Base-by-base conservation (phyloP, 1,140 invertebrate genomes). In the Platyscapa corneri region DNA sequence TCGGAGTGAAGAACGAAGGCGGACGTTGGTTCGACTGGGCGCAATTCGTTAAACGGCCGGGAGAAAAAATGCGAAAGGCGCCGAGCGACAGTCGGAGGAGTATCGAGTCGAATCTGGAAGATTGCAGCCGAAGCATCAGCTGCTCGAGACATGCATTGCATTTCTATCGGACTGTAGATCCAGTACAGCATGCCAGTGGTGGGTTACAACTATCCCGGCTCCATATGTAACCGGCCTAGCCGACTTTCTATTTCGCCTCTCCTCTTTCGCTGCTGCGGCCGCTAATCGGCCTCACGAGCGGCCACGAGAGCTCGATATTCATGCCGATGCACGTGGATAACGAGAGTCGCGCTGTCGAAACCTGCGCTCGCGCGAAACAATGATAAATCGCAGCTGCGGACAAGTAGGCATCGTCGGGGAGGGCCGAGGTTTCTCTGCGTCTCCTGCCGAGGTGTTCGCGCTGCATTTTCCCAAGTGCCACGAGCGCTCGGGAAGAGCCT, bases 241-340 rank as follows among this genome's bases (percentile, higher is more conserved):
- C 80, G 27, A 86, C 85, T 86, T 86, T 86, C 85, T 86, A 83
- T 86, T 86, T 80, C 76, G n/a, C 67, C 34, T 83, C 81, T 77
- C 79, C 79, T 82, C 84, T 77, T 53, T 82, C 30, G 34, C 56
- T 20, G 27, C 16, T 30, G 6, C 27, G 27, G 27, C 20, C 14
- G 56, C 67, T 82, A 82, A 82, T 85, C 79, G 56, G 30, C 56
- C 32, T 27, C 70, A 46, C 70, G n/a, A 12, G 37, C 14, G 39
- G n/a, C 56, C 60, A 49, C 20, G 37, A 77, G 75, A 77, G n/a
- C 18, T 49, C 37, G 46, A 65, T 75, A 81, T 75, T 85, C 64
- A 64, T 81, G 46, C 34, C 34, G 65, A 84, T 79, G 46, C 49
- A 79, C 37, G 49, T 30, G 56, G 60, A 85, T 82, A 85, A 82